Percentiles rank a stretch among this genome's conserved stretches.
Evolutionary conservation across 2,888 invertebrate species (phyloP).

Genomic region (Heliconius charithonia): DNA sequence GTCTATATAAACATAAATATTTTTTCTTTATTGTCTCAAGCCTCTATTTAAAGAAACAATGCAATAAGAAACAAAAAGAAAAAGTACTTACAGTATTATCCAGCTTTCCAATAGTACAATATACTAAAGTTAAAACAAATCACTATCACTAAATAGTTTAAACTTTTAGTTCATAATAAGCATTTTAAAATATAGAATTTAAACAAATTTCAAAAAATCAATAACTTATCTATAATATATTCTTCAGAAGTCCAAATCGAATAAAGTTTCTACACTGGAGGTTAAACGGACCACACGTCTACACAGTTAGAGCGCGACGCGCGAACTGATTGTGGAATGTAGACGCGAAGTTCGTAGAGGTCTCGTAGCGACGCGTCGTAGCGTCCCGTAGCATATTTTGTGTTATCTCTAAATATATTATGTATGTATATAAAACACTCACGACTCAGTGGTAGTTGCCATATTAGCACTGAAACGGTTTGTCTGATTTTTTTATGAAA

Average conservation of each 20-base stretch:
- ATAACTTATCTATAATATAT: neutral
- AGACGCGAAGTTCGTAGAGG: conserved; percentile 22
- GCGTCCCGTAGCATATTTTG: conserved; percentile 23
- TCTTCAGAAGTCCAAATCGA: conserved; percentile 4
- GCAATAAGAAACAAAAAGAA: neutral
- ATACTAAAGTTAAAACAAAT: neutral
- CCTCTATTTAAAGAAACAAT: neutral
- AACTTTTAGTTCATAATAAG: neutral
- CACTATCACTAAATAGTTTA: conserved; percentile 1
- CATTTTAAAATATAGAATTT: neutral
- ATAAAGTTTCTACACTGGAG: conserved; percentile 21
- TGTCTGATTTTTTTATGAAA: too few relatives aligned
- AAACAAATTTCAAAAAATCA: neutral
- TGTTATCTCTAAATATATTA: neutral
- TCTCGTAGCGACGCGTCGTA: conserved; percentile 22
- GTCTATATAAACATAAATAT: neutral
- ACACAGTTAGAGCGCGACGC: conserved; percentile 44
- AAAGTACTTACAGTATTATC: conserved; percentile 5
- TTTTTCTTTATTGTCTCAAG: neutral
- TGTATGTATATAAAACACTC: too few relatives aligned
- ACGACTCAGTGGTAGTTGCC: too few relatives aligned
- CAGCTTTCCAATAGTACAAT: neutral
- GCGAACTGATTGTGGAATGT: conserved; percentile 43
- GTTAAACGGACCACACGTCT: conserved; percentile 32
- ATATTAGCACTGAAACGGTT: too few relatives aligned